phyloP scores from a whole-genome alignment of 37 sponge, comb jelly and placozoan species.

The Beroe forskalii region DNA sequence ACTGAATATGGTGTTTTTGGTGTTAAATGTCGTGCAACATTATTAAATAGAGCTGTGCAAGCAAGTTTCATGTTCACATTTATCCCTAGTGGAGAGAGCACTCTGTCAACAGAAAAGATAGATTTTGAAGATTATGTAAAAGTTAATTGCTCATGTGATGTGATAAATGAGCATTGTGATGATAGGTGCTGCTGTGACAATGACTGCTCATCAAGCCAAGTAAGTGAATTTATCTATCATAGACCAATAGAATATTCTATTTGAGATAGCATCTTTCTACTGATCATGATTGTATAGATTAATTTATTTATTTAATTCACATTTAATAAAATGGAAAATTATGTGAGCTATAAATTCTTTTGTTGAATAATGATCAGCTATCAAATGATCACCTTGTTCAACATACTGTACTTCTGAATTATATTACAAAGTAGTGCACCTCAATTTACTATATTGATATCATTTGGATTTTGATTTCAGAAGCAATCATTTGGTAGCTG shows the following conservation, averaged over 20 bases:
- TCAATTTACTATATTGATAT: no score
- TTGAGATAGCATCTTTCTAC: no score
- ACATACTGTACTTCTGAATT: no score
- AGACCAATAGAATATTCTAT: no score
- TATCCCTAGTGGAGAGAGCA: not conserved
- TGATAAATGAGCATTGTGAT: not conserved
- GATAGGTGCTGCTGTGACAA: constrained; percentile 6
- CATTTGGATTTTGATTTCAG: not conserved
- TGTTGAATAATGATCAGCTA: no score
- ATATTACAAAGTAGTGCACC: no score
- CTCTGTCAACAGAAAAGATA: not conserved
- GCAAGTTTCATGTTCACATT: not conserved
- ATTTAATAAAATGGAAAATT: no score
- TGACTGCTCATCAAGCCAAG: not conserved
- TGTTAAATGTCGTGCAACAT: not conserved
- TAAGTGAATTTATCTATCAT: no score
- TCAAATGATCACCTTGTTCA: no score
- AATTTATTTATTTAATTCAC: no score
- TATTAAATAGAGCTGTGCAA: not conserved
- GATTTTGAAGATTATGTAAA: not conserved
- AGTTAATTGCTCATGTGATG: not conserved
- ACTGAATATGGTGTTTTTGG: not conserved
- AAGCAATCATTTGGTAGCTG: not conserved
- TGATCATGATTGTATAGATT: not conserved
- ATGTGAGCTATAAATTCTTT: no score